These are phyloP conservation scores for Hippocampus kuda DNA, from an alignment of 2,797 vertebrate species.

Conservation along the genomic window DNA sequence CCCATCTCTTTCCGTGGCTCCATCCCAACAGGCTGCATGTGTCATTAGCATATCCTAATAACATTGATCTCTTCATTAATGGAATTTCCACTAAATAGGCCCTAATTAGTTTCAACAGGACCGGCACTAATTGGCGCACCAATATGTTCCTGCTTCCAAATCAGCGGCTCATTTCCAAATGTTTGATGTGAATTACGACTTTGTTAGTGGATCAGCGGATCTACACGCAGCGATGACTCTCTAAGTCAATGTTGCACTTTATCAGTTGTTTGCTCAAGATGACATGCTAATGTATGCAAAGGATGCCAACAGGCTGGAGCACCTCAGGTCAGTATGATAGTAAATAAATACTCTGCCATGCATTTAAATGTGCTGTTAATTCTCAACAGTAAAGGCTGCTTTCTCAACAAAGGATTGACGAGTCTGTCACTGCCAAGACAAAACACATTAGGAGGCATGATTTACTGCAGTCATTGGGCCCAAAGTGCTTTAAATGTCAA, in stretches of 20 bases:
- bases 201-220: conserved; percentile 4
- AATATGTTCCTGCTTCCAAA: conserved; percentile 23
- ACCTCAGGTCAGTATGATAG: conserved; percentile 3
- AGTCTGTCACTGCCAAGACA: not conserved
- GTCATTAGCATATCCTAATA: conserved; percentile 74
- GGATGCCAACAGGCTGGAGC: not conserved
- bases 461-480: not conserved
- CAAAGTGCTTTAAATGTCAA: not conserved
- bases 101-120: conserved; percentile 68
- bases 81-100: conserved; percentile 69
- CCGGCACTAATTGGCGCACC: conserved; percentile 22
- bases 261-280: not conserved
- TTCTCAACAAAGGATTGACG: not conserved
- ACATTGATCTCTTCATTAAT: conserved; percentile 76
- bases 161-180: conserved; percentile 27
- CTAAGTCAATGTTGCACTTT: not conserved
- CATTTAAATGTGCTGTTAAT: not conserved
- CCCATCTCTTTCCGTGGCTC: conserved; percentile 34
- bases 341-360: conserved; percentile 3
- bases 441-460: not conserved
- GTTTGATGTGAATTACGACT: conserved; percentile 30
- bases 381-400: not conserved
- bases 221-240: not conserved
- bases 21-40: conserved; percentile 53
- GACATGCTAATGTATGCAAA: conserved; percentile 1